Base-by-base conservation (phyloP, 2,888 invertebrate species). In the Ennomos fuscantarius region DNA sequence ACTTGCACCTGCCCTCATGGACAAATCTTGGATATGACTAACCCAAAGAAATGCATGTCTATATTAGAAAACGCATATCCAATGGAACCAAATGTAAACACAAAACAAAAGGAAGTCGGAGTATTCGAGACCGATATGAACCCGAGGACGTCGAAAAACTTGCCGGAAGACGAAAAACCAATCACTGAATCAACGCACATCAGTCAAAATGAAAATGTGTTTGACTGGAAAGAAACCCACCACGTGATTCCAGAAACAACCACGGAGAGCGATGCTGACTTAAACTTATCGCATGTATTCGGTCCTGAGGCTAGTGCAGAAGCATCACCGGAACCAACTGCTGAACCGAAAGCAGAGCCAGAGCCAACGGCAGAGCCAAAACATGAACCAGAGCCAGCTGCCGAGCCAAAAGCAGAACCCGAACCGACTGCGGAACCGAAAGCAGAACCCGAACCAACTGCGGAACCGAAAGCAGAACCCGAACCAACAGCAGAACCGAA, bases 1-100 rank as follows among this genome's bases (percentile, higher is more conserved):
- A 83, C 82, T 33, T 97, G 96, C 76, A 89, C 83, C 2, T 96
- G 96, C 77, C 94, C 94, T 9, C 79, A 84, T 37, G 93, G 93
- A 33, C 82, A 88, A 74, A 86, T 90, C 10, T 60, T 84, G 48
- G 85, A 89, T 56, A 80, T 85, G 62, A 67, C 72, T 35, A 82
- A 87, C 54, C 78, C 82, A 74, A 94, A 88, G 70, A 87, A 48
- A 76, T 96, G 78, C 85, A 85, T 76, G 48, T 65, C 73, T 2
- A 72, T 87, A 58, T 78, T 82, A 64, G 84, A 80, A 47, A 79
- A 72, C 52, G 45, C 70, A 37, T 63, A 73, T 48, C 55, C 66
- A 32, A 40, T 62, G 39, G 66, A 64, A 47, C 46, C 66, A 8
- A 60, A 46, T 2, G 69, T 70, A 9, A 75, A 70, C 8, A 63